phyloP scores from a whole-genome alignment of 2,888 invertebrate genomes.

The Metellina segmentata region DNA sequence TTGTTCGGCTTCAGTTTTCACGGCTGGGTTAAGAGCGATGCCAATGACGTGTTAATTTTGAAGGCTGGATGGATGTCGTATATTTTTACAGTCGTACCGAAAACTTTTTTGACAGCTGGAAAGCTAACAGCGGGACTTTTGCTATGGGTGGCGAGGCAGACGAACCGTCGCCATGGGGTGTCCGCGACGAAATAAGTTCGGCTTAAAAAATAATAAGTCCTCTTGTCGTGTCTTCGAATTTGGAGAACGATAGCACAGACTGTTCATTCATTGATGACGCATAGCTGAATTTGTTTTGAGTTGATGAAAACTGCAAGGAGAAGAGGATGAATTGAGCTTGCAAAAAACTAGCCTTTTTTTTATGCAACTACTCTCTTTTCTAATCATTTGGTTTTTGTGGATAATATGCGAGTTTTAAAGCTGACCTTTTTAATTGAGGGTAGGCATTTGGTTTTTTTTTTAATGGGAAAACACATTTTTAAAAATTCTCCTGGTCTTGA shows the following conservation, averaged over 20 bases:
- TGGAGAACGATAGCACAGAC: background rate
- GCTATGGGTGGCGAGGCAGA: conserved; percentile 16
- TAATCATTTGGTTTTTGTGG: background rate
- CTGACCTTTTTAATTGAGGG: background rate
- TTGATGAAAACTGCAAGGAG: background rate
- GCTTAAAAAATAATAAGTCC: background rate
- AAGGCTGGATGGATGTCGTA: conserved; percentile 51
- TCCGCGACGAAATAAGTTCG: conserved; percentile 8
- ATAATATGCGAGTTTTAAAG: background rate
- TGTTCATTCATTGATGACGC: background rate
- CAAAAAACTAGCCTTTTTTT: background rate
- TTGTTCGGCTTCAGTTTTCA: conserved; percentile 59
- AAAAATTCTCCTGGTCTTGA: too few relatives aligned
- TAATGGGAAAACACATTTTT: too few relatives aligned
- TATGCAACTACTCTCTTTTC: background rate
- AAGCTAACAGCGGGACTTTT: conserved; percentile 47
- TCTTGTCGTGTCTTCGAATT: background rate
- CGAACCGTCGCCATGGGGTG: conserved; percentile 14
- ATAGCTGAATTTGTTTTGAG: background rate
- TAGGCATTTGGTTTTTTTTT: background rate
- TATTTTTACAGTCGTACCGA: conserved; percentile 12
- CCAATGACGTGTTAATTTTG: conserved; percentile 75
- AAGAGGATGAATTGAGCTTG: background rate
- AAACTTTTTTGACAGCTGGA: conserved; percentile 69
- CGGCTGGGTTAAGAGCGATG: conserved; percentile 51